phyloP scores from a whole-genome alignment of 2,113 vertebrate species.

The Halichoerus grypus region DNA sequence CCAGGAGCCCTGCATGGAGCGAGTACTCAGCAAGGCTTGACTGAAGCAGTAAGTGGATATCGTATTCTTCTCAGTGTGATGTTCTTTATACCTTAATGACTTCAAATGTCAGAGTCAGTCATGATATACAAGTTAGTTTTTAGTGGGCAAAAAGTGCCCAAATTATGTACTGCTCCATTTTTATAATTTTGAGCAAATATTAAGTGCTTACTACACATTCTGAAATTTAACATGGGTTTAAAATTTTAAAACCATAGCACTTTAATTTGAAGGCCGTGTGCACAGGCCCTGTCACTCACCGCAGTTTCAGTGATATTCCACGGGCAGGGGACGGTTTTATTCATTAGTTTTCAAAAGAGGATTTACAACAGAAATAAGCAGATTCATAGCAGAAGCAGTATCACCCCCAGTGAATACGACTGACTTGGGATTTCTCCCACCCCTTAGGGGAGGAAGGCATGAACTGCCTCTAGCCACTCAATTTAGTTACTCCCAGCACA shows the following conservation, averaged over 20 bases:
- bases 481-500: neutral
- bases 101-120: neutral
- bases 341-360: constrained; percentile 7
- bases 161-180: constrained; percentile 7
- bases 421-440: neutral
- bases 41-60: neutral
- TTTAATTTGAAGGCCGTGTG: constrained; percentile 37
- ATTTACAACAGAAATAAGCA: constrained; percentile 20
- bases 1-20: neutral
- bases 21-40: neutral
- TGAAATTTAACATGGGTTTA: neutral
- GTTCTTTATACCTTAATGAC: neutral
- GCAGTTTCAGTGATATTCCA: neutral
- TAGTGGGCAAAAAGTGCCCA: neutral
- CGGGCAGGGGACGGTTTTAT: neutral
- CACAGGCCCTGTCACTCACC: neutral
- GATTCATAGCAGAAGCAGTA: neutral
- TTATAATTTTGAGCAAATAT: constrained; percentile 38
- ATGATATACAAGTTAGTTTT: neutral
- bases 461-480: neutral
- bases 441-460: neutral
- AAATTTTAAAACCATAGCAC: neutral
- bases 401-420: neutral
- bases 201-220: neutral
- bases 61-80: neutral